Base-by-base conservation (phyloP, 2,113 vertebrate genomes). In the Gila orcuttii region DNA sequence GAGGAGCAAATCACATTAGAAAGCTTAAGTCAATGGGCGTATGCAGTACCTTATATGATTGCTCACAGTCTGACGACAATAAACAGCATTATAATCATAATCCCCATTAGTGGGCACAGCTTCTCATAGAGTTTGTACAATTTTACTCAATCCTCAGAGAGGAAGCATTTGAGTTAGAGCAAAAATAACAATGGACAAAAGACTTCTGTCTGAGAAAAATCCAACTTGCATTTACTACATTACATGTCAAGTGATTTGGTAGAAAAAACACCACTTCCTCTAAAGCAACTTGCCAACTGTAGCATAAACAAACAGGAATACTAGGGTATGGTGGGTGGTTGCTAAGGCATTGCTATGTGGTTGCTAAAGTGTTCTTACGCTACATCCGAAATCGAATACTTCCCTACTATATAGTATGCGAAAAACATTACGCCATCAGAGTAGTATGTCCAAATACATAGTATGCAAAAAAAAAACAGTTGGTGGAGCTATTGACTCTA, bases 111-210 rank as follows among this genome's bases (percentile, higher is more conserved):
- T 62, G 79, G 17, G 2, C 60, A 19, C 57, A 66, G 45, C 45
- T 47, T 45, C 15, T 82, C 36, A 79, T 19, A 25, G 79, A 82
- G 25, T 12, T 13, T 82, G 79, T 33, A 17, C 79, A 33, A 42
- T 42, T 42, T 42, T 42, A 2, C 42, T 42, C 42, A 42, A 42
- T 42, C 8, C 42, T 42, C 42, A 64, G 25, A 74, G 71, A 25
- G 39, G 39, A 47, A 47, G 59, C 39, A 3, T 13, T 50, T 82
- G 9, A 31, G 21, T 31, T 64, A 19, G 36, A 80, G 3, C 17
- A 33, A 33, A 42, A 71, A 71, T 45, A 5, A 74, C 69, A 55
- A 28, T 36, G 50, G 50, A 57, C 28, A 7, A 36, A 57, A 78
- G 10, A 9, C 19, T 59, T 78, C 28, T 78, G 75, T 23, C 8